Conservation (phyloP, 92 coral and sea anemone species). For the Palythoa grandis region DNA sequence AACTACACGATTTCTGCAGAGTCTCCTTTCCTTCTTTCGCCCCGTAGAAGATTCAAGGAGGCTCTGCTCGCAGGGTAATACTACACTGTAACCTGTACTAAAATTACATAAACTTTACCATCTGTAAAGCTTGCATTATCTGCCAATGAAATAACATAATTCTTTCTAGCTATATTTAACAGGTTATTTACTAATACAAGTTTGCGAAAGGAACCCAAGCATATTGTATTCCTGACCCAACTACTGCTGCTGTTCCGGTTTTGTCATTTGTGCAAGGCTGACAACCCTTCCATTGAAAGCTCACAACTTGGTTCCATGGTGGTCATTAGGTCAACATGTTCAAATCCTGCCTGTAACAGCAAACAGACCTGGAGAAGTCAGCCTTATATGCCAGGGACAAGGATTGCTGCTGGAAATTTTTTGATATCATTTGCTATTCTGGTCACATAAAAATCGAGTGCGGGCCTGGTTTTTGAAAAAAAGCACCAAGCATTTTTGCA, state of each 20-base stretch:
- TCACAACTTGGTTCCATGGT: conserved; percentile 56
- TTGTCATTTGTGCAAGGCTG: conserved; percentile 55
- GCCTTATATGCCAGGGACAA: conserved; percentile 55
- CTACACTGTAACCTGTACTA: background rate
- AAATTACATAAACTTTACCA: background rate
- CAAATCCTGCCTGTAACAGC: conserved; percentile 37
- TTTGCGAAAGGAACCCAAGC: conserved; percentile 48
- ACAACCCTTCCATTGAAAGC: conserved; percentile 45
- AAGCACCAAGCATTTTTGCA: conserved; percentile 64
- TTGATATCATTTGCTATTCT: conserved; percentile 51
- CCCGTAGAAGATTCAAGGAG: too few relatives aligned
- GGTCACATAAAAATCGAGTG: conserved; percentile 50
- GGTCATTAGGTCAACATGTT: conserved; percentile 25
- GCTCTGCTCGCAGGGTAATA: too few relatives aligned
- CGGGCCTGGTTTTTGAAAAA: conserved; percentile 55
- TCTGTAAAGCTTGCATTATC: background rate
- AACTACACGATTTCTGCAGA: too few relatives aligned
- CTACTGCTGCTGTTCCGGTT: conserved; percentile 44
- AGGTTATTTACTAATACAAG: conserved; percentile 1
- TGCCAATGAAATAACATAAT: background rate
- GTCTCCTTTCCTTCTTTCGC: too few relatives aligned
- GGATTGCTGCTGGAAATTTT: conserved; percentile 60
- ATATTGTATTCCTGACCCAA: conserved; percentile 48
- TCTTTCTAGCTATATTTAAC: background rate
- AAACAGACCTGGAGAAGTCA: conserved; percentile 56